These are phyloP conservation scores for Muscidifurax raptorellus DNA, from an alignment of 1,140 invertebrate species.

Conservation along the genomic window DNA sequence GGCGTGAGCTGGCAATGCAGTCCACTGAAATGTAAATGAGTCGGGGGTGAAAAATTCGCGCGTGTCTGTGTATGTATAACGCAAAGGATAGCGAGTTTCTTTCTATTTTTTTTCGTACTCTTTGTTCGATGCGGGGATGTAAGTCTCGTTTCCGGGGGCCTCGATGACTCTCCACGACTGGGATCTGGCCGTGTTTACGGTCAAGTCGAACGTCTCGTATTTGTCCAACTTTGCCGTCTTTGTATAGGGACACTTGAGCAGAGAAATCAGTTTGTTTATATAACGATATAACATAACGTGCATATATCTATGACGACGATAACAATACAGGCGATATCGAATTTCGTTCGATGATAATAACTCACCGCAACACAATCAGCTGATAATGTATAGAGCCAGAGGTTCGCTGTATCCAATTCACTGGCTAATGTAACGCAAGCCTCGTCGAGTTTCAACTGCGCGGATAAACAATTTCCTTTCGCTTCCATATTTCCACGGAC, in stretches of 20 bases:
- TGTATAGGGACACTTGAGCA: conserved; percentile 73
- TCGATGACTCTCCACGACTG: conserved; percentile 68
- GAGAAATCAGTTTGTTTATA: neutral
- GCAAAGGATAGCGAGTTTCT: too few relatives aligned
- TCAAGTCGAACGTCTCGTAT: conserved; percentile 60
- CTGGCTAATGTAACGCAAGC: conserved; percentile 75
- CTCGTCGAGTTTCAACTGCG: conserved; percentile 72
- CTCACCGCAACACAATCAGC: conserved; percentile 79
- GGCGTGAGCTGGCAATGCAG: conserved; percentile 77
- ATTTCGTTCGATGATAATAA: conserved; percentile 15
- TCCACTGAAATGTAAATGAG: conserved; percentile 59
- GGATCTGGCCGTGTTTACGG: conserved; percentile 65
- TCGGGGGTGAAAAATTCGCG: neutral
- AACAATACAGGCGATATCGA: neutral
- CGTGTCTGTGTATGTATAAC: neutral
- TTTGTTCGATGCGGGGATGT: conserved; percentile 59
- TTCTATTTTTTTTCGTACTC: conserved; percentile 53
- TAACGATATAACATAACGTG: too few relatives aligned
- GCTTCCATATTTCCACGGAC: conserved; percentile 54
- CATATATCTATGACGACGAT: too few relatives aligned
- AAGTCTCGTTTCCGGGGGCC: conserved; percentile 59
- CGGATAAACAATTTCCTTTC: conserved; percentile 7
- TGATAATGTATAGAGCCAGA: conserved; percentile 77
- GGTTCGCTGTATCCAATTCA: conserved; percentile 61
- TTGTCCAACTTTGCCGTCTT: conserved; percentile 63